Evolutionary conservation across 2,797 vertebrate genomes (phyloP), one percentile per base, ranked within the genome.

Genomic region (Hafferia zeledoni): DNA sequence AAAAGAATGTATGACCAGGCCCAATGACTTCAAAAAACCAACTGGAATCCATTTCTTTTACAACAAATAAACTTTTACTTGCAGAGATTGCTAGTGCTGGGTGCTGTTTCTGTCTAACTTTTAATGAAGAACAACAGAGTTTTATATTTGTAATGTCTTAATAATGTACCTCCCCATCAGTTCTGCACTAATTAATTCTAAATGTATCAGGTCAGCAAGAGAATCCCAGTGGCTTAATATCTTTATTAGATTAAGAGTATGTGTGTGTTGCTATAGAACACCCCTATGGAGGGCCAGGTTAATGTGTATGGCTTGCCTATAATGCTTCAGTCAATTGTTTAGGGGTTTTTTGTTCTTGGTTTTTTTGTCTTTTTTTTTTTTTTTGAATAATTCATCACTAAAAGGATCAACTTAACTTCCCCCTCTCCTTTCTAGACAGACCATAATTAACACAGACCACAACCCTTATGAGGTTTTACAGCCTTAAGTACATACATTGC

Each of bases 351-450:
- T 17, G 14, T 23, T 43, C 31, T 64, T 76, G 30, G 65, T 65
- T 35, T 7, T 30, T 67, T 89, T 94, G 41, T 43, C 11, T 22
- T 44, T 43, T 71, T 72, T 33, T 71, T 71, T 43, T 7, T 23
- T 67, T 89, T 95, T 93, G 24, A 95, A 90, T 83, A 92, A 94
- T 85, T 94, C 11, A 71, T 69, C n/a, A 11, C 37, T 76, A 79
- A 68, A 94, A 90, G 16, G 5, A 70, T 65, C 13, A 56, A 39
- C 25, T 79, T 52, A 30, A 50, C 49, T 87, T 87, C 5, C 22
- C 28, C 14, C 50, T 71, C 23, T 23, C 25, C 6, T 87, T 63
- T 27, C 33, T 46, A 56, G 46, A 35, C 49, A 82, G 82, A 43
- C 39, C 69, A 28, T 53, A 94, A 81, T 90, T 87, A 94, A 87